Evolutionary conservation across 2,797 vertebrate species (phyloP).

Genomic region (Aeoliscus strigatus): DNA sequence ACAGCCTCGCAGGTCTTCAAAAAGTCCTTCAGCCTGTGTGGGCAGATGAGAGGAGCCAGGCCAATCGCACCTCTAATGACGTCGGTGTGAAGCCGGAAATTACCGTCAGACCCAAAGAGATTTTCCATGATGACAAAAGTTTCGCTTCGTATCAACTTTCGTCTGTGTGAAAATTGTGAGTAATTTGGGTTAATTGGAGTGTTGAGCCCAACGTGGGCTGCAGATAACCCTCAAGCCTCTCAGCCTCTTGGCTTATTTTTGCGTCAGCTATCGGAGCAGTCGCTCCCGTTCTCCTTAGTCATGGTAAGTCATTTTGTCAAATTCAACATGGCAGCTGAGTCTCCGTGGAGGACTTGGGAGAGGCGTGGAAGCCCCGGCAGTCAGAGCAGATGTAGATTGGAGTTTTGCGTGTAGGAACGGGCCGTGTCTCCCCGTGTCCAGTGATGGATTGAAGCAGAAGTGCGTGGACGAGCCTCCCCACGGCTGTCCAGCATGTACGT

Average conservation of each 20-base stretch:
- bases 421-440: slow-evolving; percentile 42
- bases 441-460: slow-evolving; percentile 58
- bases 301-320: slow-evolving; percentile 30
- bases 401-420: slow-evolving; percentile 38
- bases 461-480: slow-evolving; percentile 56
- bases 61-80: slow-evolving; percentile 57
- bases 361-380: slow-evolving; percentile 35
- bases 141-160: slow-evolving; percentile 66
- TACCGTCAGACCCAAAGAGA: slow-evolving; percentile 58
- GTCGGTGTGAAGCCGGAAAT: slow-evolving; percentile 60
- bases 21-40: slow-evolving; percentile 59
- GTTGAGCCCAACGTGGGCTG: slow-evolving; percentile 49
- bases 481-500: slow-evolving; percentile 61
- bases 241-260: slow-evolving; percentile 56
- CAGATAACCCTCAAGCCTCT: slow-evolving; percentile 63
- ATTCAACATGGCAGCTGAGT: slow-evolving; percentile 45
- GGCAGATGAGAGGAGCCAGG: slow-evolving; percentile 61
- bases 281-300: slow-evolving; percentile 32
- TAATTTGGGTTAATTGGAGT: slow-evolving; percentile 74
- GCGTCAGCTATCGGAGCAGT: slow-evolving; percentile 43
- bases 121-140: slow-evolving; percentile 63
- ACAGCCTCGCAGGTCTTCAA: slow-evolving; percentile 46
- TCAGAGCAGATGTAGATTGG: slow-evolving; percentile 18
- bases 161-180: slow-evolving; percentile 49
- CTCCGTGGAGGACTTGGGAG: slow-evolving; percentile 27